Base-by-base conservation (phyloP, 2,113 vertebrate genomes). In the Nothocercus nigrocapillus region DNA sequence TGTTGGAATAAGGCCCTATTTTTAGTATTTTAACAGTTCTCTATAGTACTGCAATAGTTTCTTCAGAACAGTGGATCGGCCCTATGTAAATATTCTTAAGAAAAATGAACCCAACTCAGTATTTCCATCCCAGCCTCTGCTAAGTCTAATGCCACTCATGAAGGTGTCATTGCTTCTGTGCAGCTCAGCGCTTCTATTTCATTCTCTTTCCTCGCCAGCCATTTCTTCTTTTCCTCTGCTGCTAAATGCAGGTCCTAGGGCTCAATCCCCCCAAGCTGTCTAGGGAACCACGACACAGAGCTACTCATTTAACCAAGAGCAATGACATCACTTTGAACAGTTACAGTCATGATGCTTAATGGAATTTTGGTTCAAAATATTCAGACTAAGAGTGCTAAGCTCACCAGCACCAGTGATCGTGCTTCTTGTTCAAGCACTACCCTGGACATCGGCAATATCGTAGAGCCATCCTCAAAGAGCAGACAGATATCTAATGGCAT, bases 71-170 rank as follows among this genome's bases (percentile, higher is more conserved):
- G 70, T 69, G 45, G 47, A 91, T 93, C 44, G 77, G 49, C 63
- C 40, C 82, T 73, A 62, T 44, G 63, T 89, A 95, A 96, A 96
- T 90, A 85, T 47, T 85, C 90, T 76, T 51, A 79, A 87, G 40
- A 85, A 70, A 91, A 93, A 89, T 24, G 92, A 83, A 79, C 75
- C 66, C 81, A 58, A 67, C 86, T 91, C 62, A 69, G 66, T 53
- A 82, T 72, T 89, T 61, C 85, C 89, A 70, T 75, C 70, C 58
- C 59, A 73, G 78, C 49, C 74, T 34, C 20, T 47, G 42, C 21
- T 32, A 47, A 22, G 30, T 47, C 66, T 36, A 5, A 1, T 3
- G 3, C 61, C 82, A 67, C 61, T 70, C 61, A 53, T 2, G 34
- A 78, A 86, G 62, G 42, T 56, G 63, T 54, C 30, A 8, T 1